Evolutionary conservation across 1,140 invertebrate species (phyloP), one percentile per base, ranked within the genome.

Genomic region (Harpegnathos saltator): DNA sequence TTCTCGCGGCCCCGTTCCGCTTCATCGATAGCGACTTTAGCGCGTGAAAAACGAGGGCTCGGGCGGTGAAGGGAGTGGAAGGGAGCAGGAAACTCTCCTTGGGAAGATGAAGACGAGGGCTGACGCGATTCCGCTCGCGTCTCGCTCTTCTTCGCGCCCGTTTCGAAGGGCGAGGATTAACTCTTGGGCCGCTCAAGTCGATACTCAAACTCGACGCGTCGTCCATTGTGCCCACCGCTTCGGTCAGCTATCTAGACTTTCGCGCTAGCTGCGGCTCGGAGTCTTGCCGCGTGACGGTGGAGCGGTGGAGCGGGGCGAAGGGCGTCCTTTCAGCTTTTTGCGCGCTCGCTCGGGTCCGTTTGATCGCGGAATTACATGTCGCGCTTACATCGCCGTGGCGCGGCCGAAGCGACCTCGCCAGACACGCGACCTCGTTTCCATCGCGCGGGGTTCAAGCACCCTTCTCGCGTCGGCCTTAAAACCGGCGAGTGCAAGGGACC

Each of bases 391-490:
- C 12, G 3, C 17, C 26, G 19, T 19, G 12, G 24, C 68, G 26
- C 66, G 44, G 38, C 38, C 38, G 38, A 38, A 73, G 19, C 15
- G 15, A 14, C 22, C n/a, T n/a, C n/a, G 26, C 59, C 38, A 26
- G 61, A 65, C 65, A 33, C 61, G 26, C 44, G 26, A 75, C n/a
- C 44, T 63, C 61, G 48, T 52, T 75, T 75, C 44, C 44, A 75
- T 50, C 44, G 44, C 44, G 44, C 44, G 59, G 26, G 26, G 44
- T 77, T 66, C 66, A 77, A 77, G 29, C 66, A 66, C 44, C 22
- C 26, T 17, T 75, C n/a, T n/a, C 56, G 22, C 71, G 22, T 26
- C 48, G 19, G 17, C 15, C 26, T 77, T 77, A 54, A 77, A 77
- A 77, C 4, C 73, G 19, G 38, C 61, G 61, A 54, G 44, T 65